Percentiles rank a stretch among this genome's conserved stretches.
phyloP scores from a whole-genome alignment of 2,888 invertebrate species.

The Deilephila elpenor region DNA sequence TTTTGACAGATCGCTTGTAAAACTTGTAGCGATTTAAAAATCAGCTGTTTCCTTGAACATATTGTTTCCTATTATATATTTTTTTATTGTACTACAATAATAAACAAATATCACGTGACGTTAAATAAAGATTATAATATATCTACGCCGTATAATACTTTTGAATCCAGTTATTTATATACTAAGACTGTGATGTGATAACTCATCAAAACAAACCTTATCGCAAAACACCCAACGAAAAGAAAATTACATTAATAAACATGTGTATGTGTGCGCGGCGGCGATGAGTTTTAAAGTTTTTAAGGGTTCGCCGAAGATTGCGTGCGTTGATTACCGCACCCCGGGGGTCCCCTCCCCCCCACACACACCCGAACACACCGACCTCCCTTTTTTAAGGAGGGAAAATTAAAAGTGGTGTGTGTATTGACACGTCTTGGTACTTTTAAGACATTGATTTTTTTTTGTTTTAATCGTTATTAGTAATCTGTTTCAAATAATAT shows the following conservation, averaged over 20 bases:
- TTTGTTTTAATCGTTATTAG: background rate
- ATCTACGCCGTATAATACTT: too few relatives aligned
- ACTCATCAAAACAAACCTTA: background rate
- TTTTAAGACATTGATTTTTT: conserved; percentile 61
- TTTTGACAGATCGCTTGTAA: too few relatives aligned
- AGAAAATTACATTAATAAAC: conserved; percentile 64
- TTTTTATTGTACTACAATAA: too few relatives aligned
- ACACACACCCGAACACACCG: conserved; percentile 74
- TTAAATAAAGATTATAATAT: too few relatives aligned
- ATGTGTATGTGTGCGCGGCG: conserved; percentile 63
- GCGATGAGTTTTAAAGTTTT: conserved; percentile 86
- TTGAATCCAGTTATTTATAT: background rate
- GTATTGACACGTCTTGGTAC: conserved; percentile 62
- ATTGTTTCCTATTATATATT: too few relatives aligned
- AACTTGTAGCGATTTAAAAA: too few relatives aligned
- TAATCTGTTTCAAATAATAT: too few relatives aligned
- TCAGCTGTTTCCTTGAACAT: too few relatives aligned
- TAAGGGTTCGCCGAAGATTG: conserved; percentile 87
- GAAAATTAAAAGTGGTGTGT: conserved; percentile 81
- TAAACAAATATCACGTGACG: too few relatives aligned
- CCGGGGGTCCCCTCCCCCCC: conserved; percentile 43
- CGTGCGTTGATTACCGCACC: conserved; percentile 86
- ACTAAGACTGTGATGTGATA: background rate
- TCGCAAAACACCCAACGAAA: conserved; percentile 37
- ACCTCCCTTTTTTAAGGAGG: conserved; percentile 84